A percentile compares a stretch with the other conserved stretches of the same genome.
Conservation (phyloP, 2,888 invertebrate species). For the Clusia tigrina region DNA sequence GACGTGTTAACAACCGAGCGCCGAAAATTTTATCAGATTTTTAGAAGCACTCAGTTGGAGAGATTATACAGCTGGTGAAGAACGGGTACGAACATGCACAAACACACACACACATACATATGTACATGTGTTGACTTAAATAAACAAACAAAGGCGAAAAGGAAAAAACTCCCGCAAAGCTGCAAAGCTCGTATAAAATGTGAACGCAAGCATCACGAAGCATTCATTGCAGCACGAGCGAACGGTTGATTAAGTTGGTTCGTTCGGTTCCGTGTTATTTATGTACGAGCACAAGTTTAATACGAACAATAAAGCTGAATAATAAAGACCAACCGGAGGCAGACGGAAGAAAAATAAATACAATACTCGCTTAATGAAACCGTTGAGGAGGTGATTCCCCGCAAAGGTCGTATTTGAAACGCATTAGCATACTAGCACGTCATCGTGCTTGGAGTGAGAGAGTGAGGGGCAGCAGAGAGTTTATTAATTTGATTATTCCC, state of each 20-base stretch:
- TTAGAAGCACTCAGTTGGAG: too few relatives aligned
- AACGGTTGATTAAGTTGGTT: not conserved
- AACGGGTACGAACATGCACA: too few relatives aligned
- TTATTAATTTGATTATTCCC: too few relatives aligned
- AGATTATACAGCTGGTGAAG: too few relatives aligned
- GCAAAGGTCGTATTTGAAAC: too few relatives aligned
- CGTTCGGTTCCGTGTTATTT: not conserved
- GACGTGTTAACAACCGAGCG: too few relatives aligned
- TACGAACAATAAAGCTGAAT: conserved; percentile 12
- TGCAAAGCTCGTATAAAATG: conserved; percentile 34
- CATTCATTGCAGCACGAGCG: conserved; percentile 33
- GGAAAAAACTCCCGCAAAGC: conserved; percentile 29
- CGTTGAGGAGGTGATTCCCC: conserved; percentile 34
- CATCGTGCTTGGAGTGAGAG: too few relatives aligned
- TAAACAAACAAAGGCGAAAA: not conserved
- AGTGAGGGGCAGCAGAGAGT: too few relatives aligned
- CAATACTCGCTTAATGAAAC: not conserved
- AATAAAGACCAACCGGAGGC: not conserved
- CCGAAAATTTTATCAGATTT: too few relatives aligned
- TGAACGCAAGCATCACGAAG: conserved; percentile 16
- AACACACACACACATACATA: too few relatives aligned
- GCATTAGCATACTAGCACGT: too few relatives aligned
- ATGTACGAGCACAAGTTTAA: too few relatives aligned
- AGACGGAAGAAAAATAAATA: conserved; percentile 10
- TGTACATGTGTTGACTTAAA: not conserved